phyloP scores from a whole-genome alignment of 2,888 invertebrate species.

The Pseudanteris insignis region DNA sequence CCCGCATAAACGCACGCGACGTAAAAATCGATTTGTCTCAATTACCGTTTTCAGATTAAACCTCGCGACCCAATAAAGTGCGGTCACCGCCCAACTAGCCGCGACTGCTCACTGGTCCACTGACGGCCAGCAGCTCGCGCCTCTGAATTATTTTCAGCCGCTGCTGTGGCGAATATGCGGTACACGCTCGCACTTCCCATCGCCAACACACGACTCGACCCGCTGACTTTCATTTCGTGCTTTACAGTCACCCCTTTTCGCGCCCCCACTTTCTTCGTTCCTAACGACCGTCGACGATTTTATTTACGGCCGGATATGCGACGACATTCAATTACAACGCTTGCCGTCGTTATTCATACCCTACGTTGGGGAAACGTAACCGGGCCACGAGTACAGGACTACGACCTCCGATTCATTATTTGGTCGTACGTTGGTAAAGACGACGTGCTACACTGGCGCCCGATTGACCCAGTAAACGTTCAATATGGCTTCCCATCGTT shows the following conservation, averaged over 20 bases:
- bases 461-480: too few relatives aligned
- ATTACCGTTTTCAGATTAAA: constrained; percentile 45
- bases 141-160: constrained; percentile 41
- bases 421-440: too few relatives aligned
- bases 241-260: constrained; percentile 17
- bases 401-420: too few relatives aligned
- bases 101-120: constrained; percentile 50
- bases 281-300: constrained; percentile 11
- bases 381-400: not conserved
- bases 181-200: constrained; percentile 26
- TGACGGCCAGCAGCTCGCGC: constrained; percentile 12
- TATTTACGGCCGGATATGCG: constrained; percentile 14
- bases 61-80: constrained; percentile 44
- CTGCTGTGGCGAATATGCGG: too few relatives aligned
- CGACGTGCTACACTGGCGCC: too few relatives aligned
- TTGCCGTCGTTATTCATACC: constrained; percentile 4
- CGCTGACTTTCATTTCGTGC: constrained; percentile 14
- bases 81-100: constrained; percentile 47
- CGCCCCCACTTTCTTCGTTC: constrained; percentile 22
- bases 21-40: constrained; percentile 46
- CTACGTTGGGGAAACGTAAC: not conserved
- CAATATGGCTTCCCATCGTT: too few relatives aligned
- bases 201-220: constrained; percentile 14
- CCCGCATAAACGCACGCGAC: constrained; percentile 35
- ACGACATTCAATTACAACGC: constrained; percentile 12